Evolutionary conservation across 2,888 invertebrate genomes (phyloP).

Genomic region (Plagiodera versicolora): DNA sequence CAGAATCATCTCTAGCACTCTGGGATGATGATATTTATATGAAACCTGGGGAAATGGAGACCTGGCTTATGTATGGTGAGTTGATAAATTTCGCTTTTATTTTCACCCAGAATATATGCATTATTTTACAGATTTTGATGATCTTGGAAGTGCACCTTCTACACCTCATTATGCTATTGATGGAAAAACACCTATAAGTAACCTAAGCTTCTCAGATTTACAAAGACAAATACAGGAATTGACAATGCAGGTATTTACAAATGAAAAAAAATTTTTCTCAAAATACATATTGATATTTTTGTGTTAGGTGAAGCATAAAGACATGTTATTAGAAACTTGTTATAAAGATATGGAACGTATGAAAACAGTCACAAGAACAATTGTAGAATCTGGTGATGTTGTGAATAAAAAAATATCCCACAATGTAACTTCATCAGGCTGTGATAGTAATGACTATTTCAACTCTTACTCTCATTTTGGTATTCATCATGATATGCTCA

Average conservation of each 20-base stretch:
- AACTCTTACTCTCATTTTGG: constrained; percentile 86
- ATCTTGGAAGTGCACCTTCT: constrained; percentile 54
- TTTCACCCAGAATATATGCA: too few relatives aligned
- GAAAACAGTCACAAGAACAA: constrained; percentile 61
- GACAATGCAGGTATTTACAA: constrained; percentile 45
- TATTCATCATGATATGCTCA: constrained; percentile 94
- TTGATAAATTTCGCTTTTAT: not conserved
- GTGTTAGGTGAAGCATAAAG: constrained; percentile 65
- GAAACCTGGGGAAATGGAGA: constrained; percentile 75
- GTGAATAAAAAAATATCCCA: constrained; percentile 37
- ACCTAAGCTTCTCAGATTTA: constrained; percentile 51
- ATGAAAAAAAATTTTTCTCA: not conserved
- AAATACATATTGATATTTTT: too few relatives aligned
- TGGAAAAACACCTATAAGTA: constrained; percentile 53
- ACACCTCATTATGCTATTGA: constrained; percentile 55
- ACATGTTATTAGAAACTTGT: constrained; percentile 62
- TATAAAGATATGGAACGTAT: constrained; percentile 64
- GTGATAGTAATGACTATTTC: constrained; percentile 74
- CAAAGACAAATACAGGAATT: constrained; percentile 52
- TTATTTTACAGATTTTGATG: constrained; percentile 56
- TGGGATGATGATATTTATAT: constrained; percentile 81
- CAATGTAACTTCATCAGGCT: constrained; percentile 54
- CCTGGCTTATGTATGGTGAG: constrained; percentile 81
- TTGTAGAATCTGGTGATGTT: constrained; percentile 55
- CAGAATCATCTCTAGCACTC: constrained; percentile 55